Evolutionary conservation across 2,888 invertebrate species (phyloP).

Genomic region (Tricholauxania praeusta): DNA sequence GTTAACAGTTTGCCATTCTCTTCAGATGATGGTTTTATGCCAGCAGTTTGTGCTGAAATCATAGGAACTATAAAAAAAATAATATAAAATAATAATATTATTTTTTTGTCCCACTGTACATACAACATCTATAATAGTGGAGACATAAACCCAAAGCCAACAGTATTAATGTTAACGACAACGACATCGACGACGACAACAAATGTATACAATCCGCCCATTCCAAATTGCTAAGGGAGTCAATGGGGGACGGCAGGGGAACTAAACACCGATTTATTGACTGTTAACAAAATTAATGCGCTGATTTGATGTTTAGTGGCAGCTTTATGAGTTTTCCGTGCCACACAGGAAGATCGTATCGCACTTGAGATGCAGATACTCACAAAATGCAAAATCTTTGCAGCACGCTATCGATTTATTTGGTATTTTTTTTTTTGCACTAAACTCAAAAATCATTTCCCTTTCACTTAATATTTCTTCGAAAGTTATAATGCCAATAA

Average conservation of each 20-base stretch:
- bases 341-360: constrained; percentile 37
- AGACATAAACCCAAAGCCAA: not conserved
- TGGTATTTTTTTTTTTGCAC: not conserved
- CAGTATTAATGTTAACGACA: constrained; percentile 20
- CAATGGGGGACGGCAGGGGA: too few relatives aligned
- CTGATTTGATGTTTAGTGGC: constrained; percentile 43
- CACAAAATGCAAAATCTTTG: not conserved
- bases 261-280: constrained; percentile 39
- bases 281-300: constrained; percentile 45
- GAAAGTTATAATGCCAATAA: too few relatives aligned
- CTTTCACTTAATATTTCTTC: constrained; percentile 25
- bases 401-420: constrained; percentile 5
- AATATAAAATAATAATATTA: too few relatives aligned
- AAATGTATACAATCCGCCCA: constrained; percentile 26
- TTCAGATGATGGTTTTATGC: too few relatives aligned
- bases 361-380: not conserved
- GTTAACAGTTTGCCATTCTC: too few relatives aligned
- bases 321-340: constrained; percentile 43
- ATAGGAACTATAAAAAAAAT: too few relatives aligned
- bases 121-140: not conserved
- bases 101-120: too few relatives aligned
- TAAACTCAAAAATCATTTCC: constrained; percentile 18
- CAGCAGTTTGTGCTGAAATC: too few relatives aligned
- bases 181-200: constrained; percentile 1
- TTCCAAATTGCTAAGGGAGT: too few relatives aligned